A percentile compares a stretch with the other conserved stretches of the same genome.
These are phyloP conservation scores for Drosophila repleta DNA, from an alignment of 1,140 invertebrate genomes.

Conservation along the genomic window DNA sequence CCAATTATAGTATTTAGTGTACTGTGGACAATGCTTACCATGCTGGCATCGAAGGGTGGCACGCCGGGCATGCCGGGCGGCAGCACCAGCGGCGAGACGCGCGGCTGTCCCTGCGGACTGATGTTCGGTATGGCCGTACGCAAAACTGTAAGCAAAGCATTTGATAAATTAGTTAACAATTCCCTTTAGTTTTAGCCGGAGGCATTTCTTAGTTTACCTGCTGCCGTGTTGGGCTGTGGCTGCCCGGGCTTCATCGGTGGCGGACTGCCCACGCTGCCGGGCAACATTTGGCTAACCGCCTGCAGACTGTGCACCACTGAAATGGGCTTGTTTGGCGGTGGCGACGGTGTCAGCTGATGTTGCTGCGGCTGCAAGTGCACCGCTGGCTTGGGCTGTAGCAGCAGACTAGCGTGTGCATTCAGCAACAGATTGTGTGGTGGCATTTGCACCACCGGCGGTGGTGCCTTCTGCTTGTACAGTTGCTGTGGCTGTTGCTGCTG, in stretches of 20 bases:
- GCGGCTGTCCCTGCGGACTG: constrained; percentile 87
- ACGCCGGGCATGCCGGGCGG: constrained; percentile 85
- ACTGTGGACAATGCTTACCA: constrained; percentile 86
- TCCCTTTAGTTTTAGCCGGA: too few species aligned
- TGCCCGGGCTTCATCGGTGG: constrained; percentile 84
- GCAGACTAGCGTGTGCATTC: constrained; percentile 58
- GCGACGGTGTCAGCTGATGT: constrained; percentile 68
- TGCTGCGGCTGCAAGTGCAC: constrained; percentile 67
- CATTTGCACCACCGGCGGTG: constrained; percentile 45
- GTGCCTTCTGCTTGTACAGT: constrained; percentile 59
- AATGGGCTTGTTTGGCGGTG: constrained; percentile 58
- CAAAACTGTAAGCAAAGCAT: constrained; percentile 41
- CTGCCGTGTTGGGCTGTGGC: constrained; percentile 52
- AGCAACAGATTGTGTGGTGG: constrained; percentile 53
- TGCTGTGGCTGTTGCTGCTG: constrained; percentile 43
- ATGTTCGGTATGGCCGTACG: constrained; percentile 86
- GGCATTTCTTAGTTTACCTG: constrained; percentile 47
- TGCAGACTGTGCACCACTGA: constrained; percentile 77
- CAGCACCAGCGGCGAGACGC: constrained; percentile 84
- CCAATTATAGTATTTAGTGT: too few species aligned
- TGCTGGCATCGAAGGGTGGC: constrained; percentile 87
- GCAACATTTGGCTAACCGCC: constrained; percentile 83
- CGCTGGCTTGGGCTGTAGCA: constrained; percentile 70
- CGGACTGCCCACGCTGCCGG: constrained; percentile 86
- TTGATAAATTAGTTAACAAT: constrained; percentile 13